phyloP scores from a whole-genome alignment of 2,797 vertebrate species.

The Danio jaintianensis region DNA sequence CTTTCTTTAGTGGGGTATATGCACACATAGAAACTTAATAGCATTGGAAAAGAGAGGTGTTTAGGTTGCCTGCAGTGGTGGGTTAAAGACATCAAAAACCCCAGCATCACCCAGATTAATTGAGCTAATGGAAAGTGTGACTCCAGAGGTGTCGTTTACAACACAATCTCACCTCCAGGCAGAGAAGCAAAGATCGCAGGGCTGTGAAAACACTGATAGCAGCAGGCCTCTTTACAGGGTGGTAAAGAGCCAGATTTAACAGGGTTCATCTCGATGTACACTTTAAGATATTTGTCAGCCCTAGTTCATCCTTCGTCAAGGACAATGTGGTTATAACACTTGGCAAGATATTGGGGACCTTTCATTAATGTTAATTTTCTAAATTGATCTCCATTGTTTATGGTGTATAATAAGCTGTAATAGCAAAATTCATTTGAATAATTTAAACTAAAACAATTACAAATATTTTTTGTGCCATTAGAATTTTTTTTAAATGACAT shows the following conservation, averaged over 20 bases:
- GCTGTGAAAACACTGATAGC: slow-evolving; percentile 56
- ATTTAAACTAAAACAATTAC: neutral
- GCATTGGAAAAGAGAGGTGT: slow-evolving; percentile 6
- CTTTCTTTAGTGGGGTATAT: neutral
- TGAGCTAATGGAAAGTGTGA: slow-evolving; percentile 63
- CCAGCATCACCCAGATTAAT: slow-evolving; percentile 49
- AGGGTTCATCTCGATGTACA: slow-evolving; percentile 17
- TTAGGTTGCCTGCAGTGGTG: slow-evolving; percentile 24
- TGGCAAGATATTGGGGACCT: neutral
- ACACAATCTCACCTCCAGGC: slow-evolving; percentile 54
- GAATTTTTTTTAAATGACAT: no score
- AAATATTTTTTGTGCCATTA: no score
- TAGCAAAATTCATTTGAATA: neutral
- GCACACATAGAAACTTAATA: slow-evolving; percentile 4
- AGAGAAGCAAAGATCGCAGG: slow-evolving; percentile 59
- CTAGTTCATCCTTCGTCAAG: slow-evolving; percentile 14
- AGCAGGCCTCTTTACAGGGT: slow-evolving; percentile 48
- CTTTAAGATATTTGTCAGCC: slow-evolving; percentile 1
- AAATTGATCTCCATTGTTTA: neutral
- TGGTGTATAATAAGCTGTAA: neutral
- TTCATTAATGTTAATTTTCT: neutral
- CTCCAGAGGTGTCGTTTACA: slow-evolving; percentile 60
- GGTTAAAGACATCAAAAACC: slow-evolving; percentile 31
- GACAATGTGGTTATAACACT: neutral
- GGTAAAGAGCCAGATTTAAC: slow-evolving; percentile 50